Evolutionary conservation across 2,888 invertebrate species (phyloP), one percentile per base, ranked within the genome.

Genomic region (Tenthredo mesomela): DNA sequence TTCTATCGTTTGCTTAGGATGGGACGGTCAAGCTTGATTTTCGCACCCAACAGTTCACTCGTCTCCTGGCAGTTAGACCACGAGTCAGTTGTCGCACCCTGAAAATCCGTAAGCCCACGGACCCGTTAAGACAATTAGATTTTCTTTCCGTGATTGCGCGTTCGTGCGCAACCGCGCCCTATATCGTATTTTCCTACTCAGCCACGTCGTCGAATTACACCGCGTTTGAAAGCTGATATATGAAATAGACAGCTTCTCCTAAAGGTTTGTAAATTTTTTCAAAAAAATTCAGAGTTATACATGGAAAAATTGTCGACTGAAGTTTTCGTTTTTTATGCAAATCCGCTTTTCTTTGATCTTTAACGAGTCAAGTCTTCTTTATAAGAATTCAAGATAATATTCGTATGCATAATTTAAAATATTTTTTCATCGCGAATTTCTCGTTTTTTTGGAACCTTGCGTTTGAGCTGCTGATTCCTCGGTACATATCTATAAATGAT

Each of bases 61-160:
- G 40, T 80, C 43, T 43, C 1, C 2, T 43, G 1, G 43, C 43
- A 73, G 71, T 73, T 73, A 73, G 40, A 43, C 80, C 6, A 50
- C 61, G 61, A 80, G n/a, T 33, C 29, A 33, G 29, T 61, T 40
- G 80, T 29, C 61, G 37, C 37, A 25, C 40, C 58, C 77, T 9
- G 67, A 18, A 77, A 47, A 29, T 21, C 40, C 40, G 10, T 33
- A 15, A 54, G 47, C 54, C 58, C 50, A 75, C 58, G 61, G 61
- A 37, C 58, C 40, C 40, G 80, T 61, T 21, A 61, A 37, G 40
- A 80, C 80, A 61, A 58, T 80, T 80, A 61, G n/a, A 80, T 61
- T 58, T 80, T 80, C 25, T 37, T 80, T 37, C 78, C 12, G 61
- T 80, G 61, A 80, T 80, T 80, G 1, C 80, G 25, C n/a, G 80